Evolutionary conservation across 1,140 invertebrate genomes (phyloP), one percentile per base, ranked within the genome.

Genomic region (Venturia canescens): DNA sequence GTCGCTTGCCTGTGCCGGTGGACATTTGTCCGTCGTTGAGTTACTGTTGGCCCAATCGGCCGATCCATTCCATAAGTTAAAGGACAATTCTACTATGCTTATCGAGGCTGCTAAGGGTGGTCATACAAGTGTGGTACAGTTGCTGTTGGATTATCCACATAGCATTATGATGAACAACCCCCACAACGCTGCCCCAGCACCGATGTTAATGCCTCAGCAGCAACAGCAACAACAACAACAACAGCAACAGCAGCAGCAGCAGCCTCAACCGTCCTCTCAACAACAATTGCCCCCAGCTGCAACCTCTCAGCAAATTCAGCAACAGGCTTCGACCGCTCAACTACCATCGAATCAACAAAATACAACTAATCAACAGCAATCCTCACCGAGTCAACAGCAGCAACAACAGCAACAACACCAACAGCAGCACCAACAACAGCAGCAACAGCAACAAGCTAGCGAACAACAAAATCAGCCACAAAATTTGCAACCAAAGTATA

Each of bases 31-130:
- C 80, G 97, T 99, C 38, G 98, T 99, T 4, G 97, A 99, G 91
- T 92, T 98, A 80, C 92, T 99, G 63, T 93, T 99, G 75, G 94
- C 96, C 26, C 95, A 97, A 91, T 96, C 96, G 84, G 98, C 98
- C 44, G 97, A 99, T 94, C 97, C 98, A 63, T 97, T 97, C 91
- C 97, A 99, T 92, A 98, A 98, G 92, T 93, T 99, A 15, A 99
- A 99, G 95, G 98, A 99, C 92, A 99, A 98, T 90, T 98, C 98
- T 60, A 99, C 98, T 44, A 99, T 99, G 96, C 93, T 99, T 79
- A 99, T 99, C 84, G 99, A 99, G 92, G 98, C 98, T 48, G 97
- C 98, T 16, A 99, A 99, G 92, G 98, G 98, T 72, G 98, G 98
- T 0, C 98, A 99, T 90, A 98, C 97, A 0, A 95, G 95, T 84